Evolutionary conservation across 1,140 invertebrate species (phyloP), one percentile per base, ranked within the genome.

Genomic region (Drosophila repleta): DNA sequence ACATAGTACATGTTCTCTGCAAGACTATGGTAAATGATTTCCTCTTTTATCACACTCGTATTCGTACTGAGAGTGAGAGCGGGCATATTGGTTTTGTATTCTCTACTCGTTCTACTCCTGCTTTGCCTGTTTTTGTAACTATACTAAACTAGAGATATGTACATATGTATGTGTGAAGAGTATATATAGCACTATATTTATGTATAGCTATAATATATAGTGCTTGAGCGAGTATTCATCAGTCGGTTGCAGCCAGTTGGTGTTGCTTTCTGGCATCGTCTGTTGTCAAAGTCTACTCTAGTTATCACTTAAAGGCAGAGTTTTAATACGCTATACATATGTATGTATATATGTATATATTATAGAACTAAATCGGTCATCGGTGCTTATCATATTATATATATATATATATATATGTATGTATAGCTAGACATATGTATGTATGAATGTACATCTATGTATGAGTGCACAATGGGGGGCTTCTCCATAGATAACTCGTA

Each of bases 281-380:
- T 68, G 45, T 84, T 76, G 74, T 69, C 70, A 15, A 49, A 69
- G 76, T 74, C 62, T 64, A 67, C 32, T 72, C 48, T 74, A 67
- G 81, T 64, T 85, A 84, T 84, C 76, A 64, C 62, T 55, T 24
- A 32, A 18, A 61, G 37, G 20, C 37, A 39, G 24, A 29, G 24
- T 61, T 13, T 35, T 13, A 35, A 18, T 35, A 52, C 41, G 8
- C 0, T 17, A 17, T 45, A 32, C 51, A 35, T 52, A 51, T n/a
- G 13, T 39, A n/a, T 39, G 5, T 7, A 7, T 41, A 15, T 15
- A 21, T 51, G 1, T 15, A 57, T 20, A 37, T 61, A 49, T 58
- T 74, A 56, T 85, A 76, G 35, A 62, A 87, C 81, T 81, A 85
- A 85, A 87, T 85, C 81, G 81, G 82, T 85, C 81, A 85, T 68